Evolutionary conservation across 2,113 vertebrate genomes (phyloP), one percentile per base, ranked within the genome.

Genomic region (Danionella cerebrum): DNA sequence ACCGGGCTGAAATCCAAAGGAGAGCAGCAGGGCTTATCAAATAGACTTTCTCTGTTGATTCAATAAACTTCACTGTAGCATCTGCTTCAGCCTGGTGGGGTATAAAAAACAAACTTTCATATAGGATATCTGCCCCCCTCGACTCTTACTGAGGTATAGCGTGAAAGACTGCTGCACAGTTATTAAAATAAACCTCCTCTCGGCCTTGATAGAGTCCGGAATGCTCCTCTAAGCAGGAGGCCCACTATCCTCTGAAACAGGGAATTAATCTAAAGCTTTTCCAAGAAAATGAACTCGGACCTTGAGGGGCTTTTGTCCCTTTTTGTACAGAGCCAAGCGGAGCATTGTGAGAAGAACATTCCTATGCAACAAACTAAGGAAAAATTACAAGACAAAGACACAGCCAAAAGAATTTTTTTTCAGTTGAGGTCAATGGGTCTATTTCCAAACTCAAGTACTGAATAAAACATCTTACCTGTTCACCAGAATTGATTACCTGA

Each of bases 41-140:
- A n/a, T n/a, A n/a, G n/a, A n/a, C n/a, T n/a, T n/a, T n/a, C n/a
- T n/a, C n/a, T n/a, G n/a, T n/a, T n/a, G n/a, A n/a, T n/a, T n/a
- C n/a, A n/a, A n/a, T n/a, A n/a, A n/a, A n/a, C n/a, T 67, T 57
- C 48, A 51, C 8, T 19, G 19, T 25, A 16, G 12, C 64, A 41
- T 71, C 35, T 1, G 16, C 14, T 36, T 38, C 31, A 29, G 35
- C 19, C 66, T 66, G 50, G 42, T 51, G 7, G n/a, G 36, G 42
- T 58, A 57, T 68, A 64, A 64, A 44, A 45, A 75, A 75, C 44
- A 52, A 55, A 67, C 58, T 41, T 14, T 9, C 36, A 35, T 22
- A 3, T 52, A n/a, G 12, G 41, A 63, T 44, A 55, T 44, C 27
- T 66, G 45, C 48, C 42, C 67, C 18, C 36, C 2, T 2, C 47